A percentile compares a stretch with the other conserved stretches of the same genome.
These are phyloP conservation scores for Hypselothyrea guttata DNA, from an alignment of 2,888 invertebrate species.

Conservation along the genomic window DNA sequence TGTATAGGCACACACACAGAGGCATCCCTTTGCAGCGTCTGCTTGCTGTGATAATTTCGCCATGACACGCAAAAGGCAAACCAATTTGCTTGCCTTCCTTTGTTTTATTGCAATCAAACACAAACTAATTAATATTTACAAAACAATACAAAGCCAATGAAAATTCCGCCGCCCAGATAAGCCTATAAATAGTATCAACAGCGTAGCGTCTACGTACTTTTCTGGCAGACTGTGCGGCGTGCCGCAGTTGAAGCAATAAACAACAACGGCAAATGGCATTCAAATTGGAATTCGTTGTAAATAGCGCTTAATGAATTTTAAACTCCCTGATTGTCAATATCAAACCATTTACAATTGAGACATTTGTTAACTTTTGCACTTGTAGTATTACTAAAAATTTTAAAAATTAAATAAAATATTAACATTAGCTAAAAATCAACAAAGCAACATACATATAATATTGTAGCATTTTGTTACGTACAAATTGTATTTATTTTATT, in stretches of 20 bases:
- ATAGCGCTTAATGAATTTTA: too few relatives aligned
- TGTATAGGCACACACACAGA: slow-evolving; percentile 9
- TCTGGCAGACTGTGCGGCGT: slow-evolving; percentile 53
- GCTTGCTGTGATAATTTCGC: slow-evolving; percentile 61
- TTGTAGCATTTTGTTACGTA: too few relatives aligned
- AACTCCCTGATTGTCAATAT: too few relatives aligned
- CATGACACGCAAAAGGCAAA: slow-evolving; percentile 65
- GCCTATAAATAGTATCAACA: slow-evolving; percentile 53
- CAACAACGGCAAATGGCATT: neutral
- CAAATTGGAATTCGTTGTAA: too few relatives aligned
- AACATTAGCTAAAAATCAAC: too few relatives aligned
- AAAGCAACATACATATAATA: too few relatives aligned
- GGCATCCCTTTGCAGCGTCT: slow-evolving; percentile 4
- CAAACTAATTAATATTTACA: slow-evolving; percentile 75
- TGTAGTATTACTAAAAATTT: too few relatives aligned
- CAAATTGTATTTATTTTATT: too few relatives aligned
- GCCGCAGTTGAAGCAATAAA: slow-evolving; percentile 25
- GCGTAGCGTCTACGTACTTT: neutral
- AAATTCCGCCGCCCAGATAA: slow-evolving; percentile 61
- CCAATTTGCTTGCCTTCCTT: slow-evolving; percentile 44
- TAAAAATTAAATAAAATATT: too few relatives aligned
- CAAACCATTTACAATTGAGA: too few relatives aligned
- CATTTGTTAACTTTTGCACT: too few relatives aligned
- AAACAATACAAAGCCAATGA: slow-evolving; percentile 65
- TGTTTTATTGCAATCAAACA: slow-evolving; percentile 58